Evolutionary conservation across 2,797 vertebrate genomes (phyloP), one percentile per base, ranked within the genome.

Genomic region (Galaxias olidus): DNA sequence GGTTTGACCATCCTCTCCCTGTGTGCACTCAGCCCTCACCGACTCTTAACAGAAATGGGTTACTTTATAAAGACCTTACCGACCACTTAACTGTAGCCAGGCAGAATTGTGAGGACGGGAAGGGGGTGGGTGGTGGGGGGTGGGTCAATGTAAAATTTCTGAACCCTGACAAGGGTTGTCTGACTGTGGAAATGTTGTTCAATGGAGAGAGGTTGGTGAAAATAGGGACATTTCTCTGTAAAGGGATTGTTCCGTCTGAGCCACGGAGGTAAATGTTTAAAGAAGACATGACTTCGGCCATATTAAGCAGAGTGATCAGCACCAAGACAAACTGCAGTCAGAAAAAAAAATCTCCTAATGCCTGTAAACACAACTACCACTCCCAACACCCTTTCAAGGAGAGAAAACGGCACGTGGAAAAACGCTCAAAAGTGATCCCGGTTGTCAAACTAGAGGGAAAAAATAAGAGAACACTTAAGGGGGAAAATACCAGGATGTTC

Each of bases 201-300:
- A 64, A 45, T 59, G 66, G 58, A 63, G 69, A 76, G 2, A 41
- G 67, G 76, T 69, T 82, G 68, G 61, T 52, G 70, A 70, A 61
- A 52, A 80, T 18, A 53, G 65, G 74, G 77, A 79, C 79, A 73
- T 57, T 69, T 73, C 73, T 64, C 0, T 40, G 62, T 55, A 67
- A 66, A 77, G 71, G 69, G 72, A 59, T 53, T 68, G 76, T 75
- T 65, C 69, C 45, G 67, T 62, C 53, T 68, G 40, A 55, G 67
- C 57, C 68, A 76, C 73, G 80, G 74, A 85, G 81, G 79, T 77
- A 84, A 62, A 87, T 81, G 76, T 80, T 74, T 65, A 80, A 81
- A 85, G 84, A 69, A 81, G 81, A 86, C 82, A 80, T 83, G 77
- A 61, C 65, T 54, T 70, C 63, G 63, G 63, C 71, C 69, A 30